These are phyloP conservation scores for Tineola bisselliella DNA, from an alignment of 2,888 invertebrate genomes.

Conservation along the genomic window DNA sequence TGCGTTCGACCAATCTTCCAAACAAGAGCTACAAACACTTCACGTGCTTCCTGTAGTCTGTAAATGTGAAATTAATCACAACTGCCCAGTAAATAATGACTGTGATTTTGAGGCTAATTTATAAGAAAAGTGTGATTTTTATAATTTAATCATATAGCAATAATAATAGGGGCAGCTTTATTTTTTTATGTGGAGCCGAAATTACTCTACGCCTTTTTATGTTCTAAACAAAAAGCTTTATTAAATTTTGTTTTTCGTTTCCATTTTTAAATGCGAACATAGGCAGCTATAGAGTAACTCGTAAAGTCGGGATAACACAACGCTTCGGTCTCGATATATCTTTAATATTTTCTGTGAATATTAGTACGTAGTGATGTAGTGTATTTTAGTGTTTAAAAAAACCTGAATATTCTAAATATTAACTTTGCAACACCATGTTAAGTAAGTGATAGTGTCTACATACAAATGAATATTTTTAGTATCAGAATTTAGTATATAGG, in stretches of 20 bases:
- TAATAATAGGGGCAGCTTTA: not conserved
- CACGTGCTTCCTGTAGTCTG: not conserved
- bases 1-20: not conserved
- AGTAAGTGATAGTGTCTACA: not conserved
- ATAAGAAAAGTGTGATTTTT: not conserved
- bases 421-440: constrained; percentile 7
- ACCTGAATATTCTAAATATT: constrained; percentile 63
- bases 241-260: too few relatives aligned
- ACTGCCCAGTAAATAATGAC: not conserved
- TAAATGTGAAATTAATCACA: not conserved
- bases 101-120: not conserved
- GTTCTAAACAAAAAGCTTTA: too few relatives aligned
- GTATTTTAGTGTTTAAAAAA: constrained; percentile 65
- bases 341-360: constrained; percentile 55
- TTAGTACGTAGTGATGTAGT: constrained; percentile 40
- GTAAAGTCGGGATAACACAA: not conserved
- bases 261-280: not conserved
- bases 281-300: not conserved
- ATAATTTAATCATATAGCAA: not conserved
- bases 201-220: too few relatives aligned
- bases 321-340: constrained; percentile 31
- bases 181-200: not conserved
- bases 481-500: constrained; percentile 1
- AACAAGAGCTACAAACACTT: not conserved
- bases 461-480: constrained; percentile 4